Evolutionary conservation across 2,888 invertebrate genomes (phyloP), one percentile per base, ranked within the genome.

Genomic region (Ophonus ardosiacus): DNA sequence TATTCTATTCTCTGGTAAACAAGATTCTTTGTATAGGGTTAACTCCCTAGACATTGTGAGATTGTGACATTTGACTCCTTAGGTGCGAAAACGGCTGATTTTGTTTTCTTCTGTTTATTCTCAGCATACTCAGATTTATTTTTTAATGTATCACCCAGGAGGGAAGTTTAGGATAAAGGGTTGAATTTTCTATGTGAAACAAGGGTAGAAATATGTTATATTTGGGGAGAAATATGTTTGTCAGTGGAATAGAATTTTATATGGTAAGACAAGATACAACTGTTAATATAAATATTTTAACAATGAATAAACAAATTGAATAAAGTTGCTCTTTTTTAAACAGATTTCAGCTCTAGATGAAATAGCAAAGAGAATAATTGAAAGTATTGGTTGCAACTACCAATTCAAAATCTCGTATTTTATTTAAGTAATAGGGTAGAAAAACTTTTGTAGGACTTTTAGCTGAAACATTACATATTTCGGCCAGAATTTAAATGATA

Each of bases 61-160:
- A 63, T 18, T 63, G 18, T 24, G 63, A 63, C 63, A 63, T 63
- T 63, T 63, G 63, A 63, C 63, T 24, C 21, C 59, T 8, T 63
- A 63, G 63, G 63, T 63, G 63, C 18, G 21, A 63, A 63, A 24
- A 5, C 13, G 63, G 8, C 24, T 24, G 63, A 21, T 63, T 63
- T 63, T 24, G 18, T 63, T 24, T 24, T 63, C 21, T 63, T 63
- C 21, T 63, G 24, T 63, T 63, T 63, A 21, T 63, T 18, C 59
- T 17, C 18, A 13, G 43, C 43, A 51, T 17, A 17, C 59, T 59
- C 10, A 21, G 63, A 63, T 63, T 63, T 63, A 63, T 63, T 63
- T 18, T 63, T 63, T 63, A 63, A 63, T 63, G 63, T 63, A 24
- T 63, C 13, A 21, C 63, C 13, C 63, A 13, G 7, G 63, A 13